Percentiles rank a stretch among this genome's conserved stretches.
phyloP scores from a whole-genome alignment of 1,140 invertebrate genomes.

The Bilobella aurantiaca region DNA sequence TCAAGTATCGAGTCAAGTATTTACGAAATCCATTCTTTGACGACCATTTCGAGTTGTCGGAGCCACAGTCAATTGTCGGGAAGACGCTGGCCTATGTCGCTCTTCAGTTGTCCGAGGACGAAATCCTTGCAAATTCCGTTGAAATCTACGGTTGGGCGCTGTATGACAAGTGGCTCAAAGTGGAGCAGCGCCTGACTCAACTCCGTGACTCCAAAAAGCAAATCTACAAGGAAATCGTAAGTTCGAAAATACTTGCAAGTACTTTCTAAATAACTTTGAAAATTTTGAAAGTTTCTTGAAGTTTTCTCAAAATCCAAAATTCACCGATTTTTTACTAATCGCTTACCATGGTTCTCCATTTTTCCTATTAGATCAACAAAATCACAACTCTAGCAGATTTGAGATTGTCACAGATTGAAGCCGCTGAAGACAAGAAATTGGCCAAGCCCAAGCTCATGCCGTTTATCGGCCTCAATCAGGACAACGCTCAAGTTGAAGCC shows the following conservation, averaged over 20 bases:
- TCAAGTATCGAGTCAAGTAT: conserved; percentile 65
- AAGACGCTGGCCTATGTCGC: conserved; percentile 63
- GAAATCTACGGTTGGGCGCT: conserved; percentile 56
- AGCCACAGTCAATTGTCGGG: conserved; percentile 56
- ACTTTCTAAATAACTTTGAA: conserved; percentile 38
- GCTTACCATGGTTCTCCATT: conserved; percentile 16
- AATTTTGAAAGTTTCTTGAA: conserved; percentile 15
- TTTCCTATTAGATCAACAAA: conserved; percentile 16
- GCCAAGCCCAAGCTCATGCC: conserved; percentile 20
- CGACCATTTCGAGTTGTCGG: conserved; percentile 71
- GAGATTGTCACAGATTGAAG: conserved; percentile 15
- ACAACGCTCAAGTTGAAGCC: conserved; percentile 34
- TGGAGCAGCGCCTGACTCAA: conserved; percentile 41
- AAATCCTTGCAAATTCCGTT: conserved; percentile 52
- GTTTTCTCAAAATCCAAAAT: too few relatives aligned
- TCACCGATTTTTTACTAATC: conserved; percentile 32
- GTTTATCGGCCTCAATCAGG: conserved; percentile 30
- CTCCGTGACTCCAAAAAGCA: conserved; percentile 38
- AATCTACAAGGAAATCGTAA: conserved; percentile 38
- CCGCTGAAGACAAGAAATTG: conserved; percentile 15
- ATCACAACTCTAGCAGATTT: conserved; percentile 35
- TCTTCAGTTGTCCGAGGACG: conserved; percentile 39
- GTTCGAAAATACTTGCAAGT: conserved; percentile 40
- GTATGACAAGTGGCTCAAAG: conserved; percentile 56
- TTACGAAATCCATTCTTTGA: conserved; percentile 71